Evolutionary conservation across 2,888 invertebrate species (phyloP), one percentile per base, ranked within the genome.

Genomic region (Yponomeuta malinellus): DNA sequence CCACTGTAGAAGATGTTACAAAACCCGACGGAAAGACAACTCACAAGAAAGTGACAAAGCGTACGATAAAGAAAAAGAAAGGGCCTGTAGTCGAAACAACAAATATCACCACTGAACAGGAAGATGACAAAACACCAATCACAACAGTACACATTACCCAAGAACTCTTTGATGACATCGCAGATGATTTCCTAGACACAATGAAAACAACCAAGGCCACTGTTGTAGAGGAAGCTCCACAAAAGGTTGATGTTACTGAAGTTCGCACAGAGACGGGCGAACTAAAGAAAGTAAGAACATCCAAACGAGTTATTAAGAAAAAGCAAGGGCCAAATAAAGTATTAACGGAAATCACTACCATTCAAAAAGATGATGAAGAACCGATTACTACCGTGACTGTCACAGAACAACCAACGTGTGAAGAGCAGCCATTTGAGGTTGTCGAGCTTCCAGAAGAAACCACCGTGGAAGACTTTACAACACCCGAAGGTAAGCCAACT

Each of bases 311-410:
- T 10, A 83, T 89, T 2, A 92, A 85, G 74, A 87, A 87, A 63
- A 81, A 78, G 72, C 85, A 83, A 71, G 91, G 86, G 2, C 76
- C 78, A 0, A 89, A 89, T 71, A 79, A 84, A 71, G 89, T 90
- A 75, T 79, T 86, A 66, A 88, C 92, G 12, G 86, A 86, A 76
- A 84, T 84, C 48, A 89, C 90, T 63, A 90, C 90, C 63, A 80
- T 84, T 52, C 80, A 86, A 69, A 80, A 79, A 73, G 79, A 82
- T 15, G 79, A 77, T 23, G 75, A 81, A 69, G 78, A 76, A 6
- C 72, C 74, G 0, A 63, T 72, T 15, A 72, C 63, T 10, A 72
- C 68, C 10, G 71, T 72, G 2, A 70, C 68, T 9, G 37, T 74
- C 10, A 63, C 63, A 0, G 72, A 72, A 15, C 71, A 71, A 31